These are phyloP conservation scores for Cuniculus paca DNA, from an alignment of 2,797 vertebrate species.

Conservation along the genomic window DNA sequence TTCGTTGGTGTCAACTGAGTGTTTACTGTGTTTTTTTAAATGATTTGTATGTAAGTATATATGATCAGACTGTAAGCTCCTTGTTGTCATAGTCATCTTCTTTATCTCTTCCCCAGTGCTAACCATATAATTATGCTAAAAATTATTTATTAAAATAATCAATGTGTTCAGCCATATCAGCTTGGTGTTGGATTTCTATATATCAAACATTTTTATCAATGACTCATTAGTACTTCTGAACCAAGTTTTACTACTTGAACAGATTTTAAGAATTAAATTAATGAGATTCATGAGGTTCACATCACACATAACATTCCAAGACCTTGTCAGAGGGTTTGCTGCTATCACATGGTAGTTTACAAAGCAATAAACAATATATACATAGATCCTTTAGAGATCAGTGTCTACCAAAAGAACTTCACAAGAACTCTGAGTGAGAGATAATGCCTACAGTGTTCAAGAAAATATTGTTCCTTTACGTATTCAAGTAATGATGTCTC, in stretches of 20 bases:
- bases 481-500: constrained; percentile 53
- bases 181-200: constrained; percentile 2
- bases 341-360: not conserved
- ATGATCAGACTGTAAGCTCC: not conserved
- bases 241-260: constrained; percentile 47
- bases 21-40: not conserved
- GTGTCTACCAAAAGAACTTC: constrained; percentile 49
- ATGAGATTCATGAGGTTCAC: constrained; percentile 24
- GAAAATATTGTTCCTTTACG: constrained; percentile 51
- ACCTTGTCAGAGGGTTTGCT: constrained; percentile 36
- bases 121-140: not conserved
- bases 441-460: constrained; percentile 13
- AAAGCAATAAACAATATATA: constrained; percentile 63
- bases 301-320: constrained; percentile 44
- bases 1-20: not conserved
- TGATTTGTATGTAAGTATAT: not conserved
- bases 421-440: constrained; percentile 65
- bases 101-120: not conserved
- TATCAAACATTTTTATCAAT: constrained; percentile 38
- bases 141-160: constrained; percentile 46
- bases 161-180: constrained; percentile 5
- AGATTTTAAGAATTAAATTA: constrained; percentile 51
- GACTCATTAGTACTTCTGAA: constrained; percentile 51
- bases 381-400: constrained; percentile 17
- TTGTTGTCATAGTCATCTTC: constrained; percentile 10